Evolutionary conservation across 2,797 vertebrate species (phyloP).

Genomic region (Bovichtus variegatus): DNA sequence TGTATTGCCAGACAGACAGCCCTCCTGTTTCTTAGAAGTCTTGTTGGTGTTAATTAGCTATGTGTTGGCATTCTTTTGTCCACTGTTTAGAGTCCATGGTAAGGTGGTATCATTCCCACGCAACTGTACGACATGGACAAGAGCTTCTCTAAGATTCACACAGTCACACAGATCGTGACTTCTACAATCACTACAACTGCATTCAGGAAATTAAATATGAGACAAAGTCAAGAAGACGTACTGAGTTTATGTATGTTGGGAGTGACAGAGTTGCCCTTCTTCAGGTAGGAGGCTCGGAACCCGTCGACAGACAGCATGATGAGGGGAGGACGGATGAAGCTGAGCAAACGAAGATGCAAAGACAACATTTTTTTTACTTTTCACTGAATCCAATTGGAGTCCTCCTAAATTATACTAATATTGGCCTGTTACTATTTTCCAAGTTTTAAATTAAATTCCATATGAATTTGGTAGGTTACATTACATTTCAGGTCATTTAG

Average conservation of each 20-base stretch:
- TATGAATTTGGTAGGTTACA: no score
- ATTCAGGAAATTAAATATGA: neutral
- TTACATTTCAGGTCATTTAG: no score
- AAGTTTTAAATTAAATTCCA: no score
- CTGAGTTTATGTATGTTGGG: slow-evolving; percentile 96
- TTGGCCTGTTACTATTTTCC: no score
- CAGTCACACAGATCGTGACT: neutral
- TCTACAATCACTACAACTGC: no score
- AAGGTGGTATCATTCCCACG: neutral
- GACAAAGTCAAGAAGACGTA: slow-evolving; percentile 71
- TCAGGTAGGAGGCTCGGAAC: slow-evolving; percentile 95
- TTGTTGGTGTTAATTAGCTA: no score
- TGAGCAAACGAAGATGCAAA: slow-evolving; percentile 57
- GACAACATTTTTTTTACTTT: neutral
- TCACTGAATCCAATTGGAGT: neutral
- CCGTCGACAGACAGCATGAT: slow-evolving; percentile 98
- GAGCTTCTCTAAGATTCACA: neutral
- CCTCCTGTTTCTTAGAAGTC: neutral
- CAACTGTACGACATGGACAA: neutral
- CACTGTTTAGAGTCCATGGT: neutral
- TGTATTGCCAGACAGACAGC: neutral
- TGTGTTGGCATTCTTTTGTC: neutral
- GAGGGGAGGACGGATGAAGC: slow-evolving; percentile 93
- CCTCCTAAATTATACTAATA: no score
- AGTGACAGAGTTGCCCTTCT: slow-evolving; percentile 92